These are phyloP conservation scores for Rhinophrynus dorsalis DNA, from an alignment of 2,797 vertebrate genomes.

Conservation along the genomic window DNA sequence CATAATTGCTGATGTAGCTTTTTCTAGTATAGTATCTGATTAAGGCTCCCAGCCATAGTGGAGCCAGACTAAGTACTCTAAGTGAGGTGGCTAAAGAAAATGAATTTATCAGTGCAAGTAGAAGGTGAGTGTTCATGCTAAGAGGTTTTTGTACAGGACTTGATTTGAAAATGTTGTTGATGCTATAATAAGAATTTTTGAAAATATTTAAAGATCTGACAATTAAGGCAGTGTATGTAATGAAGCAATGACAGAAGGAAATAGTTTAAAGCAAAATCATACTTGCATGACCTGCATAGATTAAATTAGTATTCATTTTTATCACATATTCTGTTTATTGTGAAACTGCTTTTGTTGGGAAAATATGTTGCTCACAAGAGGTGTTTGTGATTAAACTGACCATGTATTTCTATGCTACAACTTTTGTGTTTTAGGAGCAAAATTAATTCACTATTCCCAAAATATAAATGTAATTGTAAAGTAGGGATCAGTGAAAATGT, in stretches of 20 bases:
- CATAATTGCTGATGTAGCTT: constrained; percentile 72
- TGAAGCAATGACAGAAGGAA: background rate
- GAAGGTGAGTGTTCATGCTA: constrained; percentile 59
- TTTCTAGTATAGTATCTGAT: constrained; percentile 67
- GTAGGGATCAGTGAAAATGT: too few species aligned
- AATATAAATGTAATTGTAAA: too few species aligned
- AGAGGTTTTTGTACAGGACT: constrained; percentile 54
- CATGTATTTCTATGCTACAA: too few species aligned
- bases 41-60: constrained; percentile 66
- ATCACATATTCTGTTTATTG: too few species aligned
- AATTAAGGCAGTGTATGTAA: background rate
- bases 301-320: background rate
- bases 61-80: constrained; percentile 70
- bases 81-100: constrained; percentile 67
- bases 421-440: too few species aligned
- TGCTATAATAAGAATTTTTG: constrained; percentile 51
- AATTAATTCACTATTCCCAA: too few species aligned
- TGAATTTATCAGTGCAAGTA: constrained; percentile 67
- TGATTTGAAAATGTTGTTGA: constrained; percentile 51
- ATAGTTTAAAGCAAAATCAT: constrained; percentile 19
- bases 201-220: constrained; percentile 51
- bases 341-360: too few species aligned
- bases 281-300: background rate
- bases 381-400: too few species aligned
- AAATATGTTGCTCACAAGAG: too few species aligned